phyloP scores from a whole-genome alignment of 64 coral and sea anemone genomes.

The Cladopsammia gracilis region DNA sequence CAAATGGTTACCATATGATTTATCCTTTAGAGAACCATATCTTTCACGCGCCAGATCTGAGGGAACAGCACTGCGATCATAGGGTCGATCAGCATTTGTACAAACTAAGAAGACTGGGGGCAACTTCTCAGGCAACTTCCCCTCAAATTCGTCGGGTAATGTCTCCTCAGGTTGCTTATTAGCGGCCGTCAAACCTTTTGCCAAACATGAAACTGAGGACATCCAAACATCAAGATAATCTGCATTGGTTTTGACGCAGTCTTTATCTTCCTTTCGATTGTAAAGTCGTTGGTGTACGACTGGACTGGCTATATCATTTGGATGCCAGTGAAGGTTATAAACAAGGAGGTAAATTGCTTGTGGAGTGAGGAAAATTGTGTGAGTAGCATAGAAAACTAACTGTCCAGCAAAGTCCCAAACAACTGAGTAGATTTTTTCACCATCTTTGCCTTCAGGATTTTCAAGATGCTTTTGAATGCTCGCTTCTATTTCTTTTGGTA shows the following conservation, averaged over 20 bases:
- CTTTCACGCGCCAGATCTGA: background rate
- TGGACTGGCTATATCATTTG: background rate
- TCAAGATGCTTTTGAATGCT: too few species aligned
- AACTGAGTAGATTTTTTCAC: background rate
- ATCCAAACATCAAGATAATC: conserved; percentile 5
- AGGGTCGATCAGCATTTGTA: too few species aligned
- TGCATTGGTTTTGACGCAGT: background rate
- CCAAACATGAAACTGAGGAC: background rate
- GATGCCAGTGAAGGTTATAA: background rate
- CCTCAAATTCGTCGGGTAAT: background rate
- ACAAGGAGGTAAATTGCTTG: background rate
- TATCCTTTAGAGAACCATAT: background rate
- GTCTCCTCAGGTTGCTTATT: too few species aligned
- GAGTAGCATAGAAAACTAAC: conserved; percentile 1
- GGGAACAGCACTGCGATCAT: too few species aligned
- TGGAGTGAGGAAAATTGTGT: background rate
- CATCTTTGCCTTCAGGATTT: too few species aligned
- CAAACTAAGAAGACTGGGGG: too few species aligned
- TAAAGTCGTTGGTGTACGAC: background rate
- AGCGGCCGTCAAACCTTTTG: background rate
- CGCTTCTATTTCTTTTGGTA: too few species aligned
- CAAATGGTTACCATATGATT: background rate
- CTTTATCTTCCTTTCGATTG: background rate
- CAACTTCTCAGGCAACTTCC: too few species aligned
- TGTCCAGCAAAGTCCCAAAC: conserved; percentile 12